These are phyloP conservation scores for Margarornis squamiger DNA, from an alignment of 2,797 vertebrate genomes.

Conservation along the genomic window DNA sequence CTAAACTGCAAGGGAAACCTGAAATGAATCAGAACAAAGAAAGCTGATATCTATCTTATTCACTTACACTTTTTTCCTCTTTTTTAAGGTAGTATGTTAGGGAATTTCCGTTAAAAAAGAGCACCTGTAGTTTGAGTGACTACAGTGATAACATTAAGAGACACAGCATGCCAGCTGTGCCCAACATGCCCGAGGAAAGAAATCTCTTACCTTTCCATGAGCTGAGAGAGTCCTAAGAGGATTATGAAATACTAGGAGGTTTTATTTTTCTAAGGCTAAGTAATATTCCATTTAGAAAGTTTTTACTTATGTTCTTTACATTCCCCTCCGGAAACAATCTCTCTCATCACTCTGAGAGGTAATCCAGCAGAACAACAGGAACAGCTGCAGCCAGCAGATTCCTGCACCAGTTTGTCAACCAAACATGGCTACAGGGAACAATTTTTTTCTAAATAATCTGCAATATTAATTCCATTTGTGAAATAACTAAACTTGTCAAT, in stretches of 20 bases:
- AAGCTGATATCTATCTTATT: neutral
- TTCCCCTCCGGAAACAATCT: neutral
- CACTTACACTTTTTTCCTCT: neutral
- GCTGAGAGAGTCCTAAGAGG: neutral
- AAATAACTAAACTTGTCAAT: neutral
- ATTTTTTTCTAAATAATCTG: neutral
- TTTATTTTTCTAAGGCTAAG: neutral
- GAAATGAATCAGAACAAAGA: neutral
- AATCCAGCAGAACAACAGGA: neutral
- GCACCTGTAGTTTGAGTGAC: neutral
- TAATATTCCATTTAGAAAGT: constrained; percentile 7
- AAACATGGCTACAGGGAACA: neutral
- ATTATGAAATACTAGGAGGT: constrained; percentile 11
- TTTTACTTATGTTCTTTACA: neutral
- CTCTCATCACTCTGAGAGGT: neutral
- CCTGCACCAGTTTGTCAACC: neutral
- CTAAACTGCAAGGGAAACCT: neutral
- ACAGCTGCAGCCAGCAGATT: neutral
- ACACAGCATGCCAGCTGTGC: neutral
- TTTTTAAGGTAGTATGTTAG: neutral
- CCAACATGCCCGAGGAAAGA: neutral
- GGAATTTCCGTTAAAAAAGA: neutral
- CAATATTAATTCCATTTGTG: neutral
- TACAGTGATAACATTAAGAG: neutral
- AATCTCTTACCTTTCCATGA: neutral